Percentiles rank a stretch among this genome's conserved stretches.
These are phyloP conservation scores for Strigops habroptila DNA, from an alignment of 2,113 vertebrate species.

Conservation along the genomic window DNA sequence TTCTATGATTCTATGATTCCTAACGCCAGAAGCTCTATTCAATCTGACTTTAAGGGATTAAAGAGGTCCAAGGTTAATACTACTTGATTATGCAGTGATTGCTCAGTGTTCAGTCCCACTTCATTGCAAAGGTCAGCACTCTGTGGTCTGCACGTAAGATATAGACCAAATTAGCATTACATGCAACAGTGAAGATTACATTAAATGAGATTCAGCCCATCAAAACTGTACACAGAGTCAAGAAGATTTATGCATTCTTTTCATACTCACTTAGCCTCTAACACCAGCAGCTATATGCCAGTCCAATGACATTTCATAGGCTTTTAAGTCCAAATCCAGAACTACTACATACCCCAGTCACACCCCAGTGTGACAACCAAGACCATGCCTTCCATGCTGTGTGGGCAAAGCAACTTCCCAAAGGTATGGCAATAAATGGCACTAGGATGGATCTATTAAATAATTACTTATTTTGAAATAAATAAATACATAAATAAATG, in stretches of 20 bases:
- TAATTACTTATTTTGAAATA: not conserved
- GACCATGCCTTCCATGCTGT: rapidly evolving
- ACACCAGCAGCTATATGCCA: not conserved
- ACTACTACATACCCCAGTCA: too few relatives aligned
- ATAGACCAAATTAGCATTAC: not conserved
- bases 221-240: not conserved
- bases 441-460: not conserved
- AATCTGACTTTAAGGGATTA: not conserved
- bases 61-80: not conserved
- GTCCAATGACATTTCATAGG: not conserved
- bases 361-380: not conserved
- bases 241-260: not conserved
- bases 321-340: not conserved
- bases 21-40: not conserved
- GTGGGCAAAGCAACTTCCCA: not conserved
- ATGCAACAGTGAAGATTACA: rapidly evolving
- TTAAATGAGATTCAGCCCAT: rapidly evolving
- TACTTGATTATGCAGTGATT: not conserved
- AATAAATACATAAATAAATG: rapidly evolving
- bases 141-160: not conserved
- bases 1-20: too few relatives aligned
- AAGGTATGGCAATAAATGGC: rapidly evolving
- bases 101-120: not conserved
- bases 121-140: not conserved
- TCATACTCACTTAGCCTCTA: not conserved